Evolutionary conservation across 2,797 vertebrate species (phyloP).

Genomic region (Acrocephalus scirpaceus): DNA sequence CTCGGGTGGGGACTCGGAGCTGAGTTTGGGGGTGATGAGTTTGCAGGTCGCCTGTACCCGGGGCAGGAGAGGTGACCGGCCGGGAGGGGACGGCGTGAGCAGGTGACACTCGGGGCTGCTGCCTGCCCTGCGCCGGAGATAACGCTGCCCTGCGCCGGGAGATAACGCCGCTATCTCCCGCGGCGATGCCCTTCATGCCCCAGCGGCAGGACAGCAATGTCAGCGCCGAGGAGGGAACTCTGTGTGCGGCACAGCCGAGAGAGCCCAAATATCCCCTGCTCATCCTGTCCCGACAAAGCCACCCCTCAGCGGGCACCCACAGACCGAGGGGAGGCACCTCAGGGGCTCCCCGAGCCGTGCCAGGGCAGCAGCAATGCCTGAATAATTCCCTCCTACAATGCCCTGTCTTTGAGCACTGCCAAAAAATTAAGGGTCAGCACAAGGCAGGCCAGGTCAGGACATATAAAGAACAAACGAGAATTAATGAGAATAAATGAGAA

Average conservation of each 20-base stretch:
- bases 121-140: not conserved
- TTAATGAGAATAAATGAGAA: not conserved
- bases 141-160: not conserved
- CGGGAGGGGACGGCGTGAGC: rapidly evolving
- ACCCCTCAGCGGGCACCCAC: not conserved
- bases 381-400: not conserved
- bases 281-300: rapidly evolving
- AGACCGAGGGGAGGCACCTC: not conserved
- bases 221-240: not conserved
- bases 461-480: not conserved
- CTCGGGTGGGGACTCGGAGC: not conserved
- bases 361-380: not conserved
- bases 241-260: rapidly evolving
- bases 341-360: rapidly evolving
- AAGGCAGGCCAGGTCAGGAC: not conserved
- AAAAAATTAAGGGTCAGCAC: not conserved
- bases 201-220: conserved; percentile 2
- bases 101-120: not conserved
- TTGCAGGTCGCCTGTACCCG: rapidly evolving
- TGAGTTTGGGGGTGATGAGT: not conserved
- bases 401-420: not conserved
- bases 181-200: conserved; percentile 53
- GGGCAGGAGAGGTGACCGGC: not conserved
- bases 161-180: not conserved
- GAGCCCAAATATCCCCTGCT: not conserved